Evolutionary conservation across 1,140 invertebrate species (phyloP), one percentile per base, ranked within the genome.

Genomic region (Drosophila tropicalis): DNA sequence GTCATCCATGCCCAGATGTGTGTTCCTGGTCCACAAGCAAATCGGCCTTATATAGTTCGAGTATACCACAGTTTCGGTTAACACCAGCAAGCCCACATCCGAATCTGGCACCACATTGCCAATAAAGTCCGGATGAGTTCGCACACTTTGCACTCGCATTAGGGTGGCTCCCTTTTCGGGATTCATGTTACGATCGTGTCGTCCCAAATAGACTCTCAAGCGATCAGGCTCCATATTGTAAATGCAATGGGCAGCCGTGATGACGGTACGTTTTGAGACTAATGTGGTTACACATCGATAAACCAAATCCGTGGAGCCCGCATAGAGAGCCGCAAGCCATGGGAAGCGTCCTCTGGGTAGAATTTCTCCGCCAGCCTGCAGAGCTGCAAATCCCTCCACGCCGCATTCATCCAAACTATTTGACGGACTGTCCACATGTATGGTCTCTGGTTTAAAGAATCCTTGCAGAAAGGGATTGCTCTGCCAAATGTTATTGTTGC

Each of bases 241-340:
- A 17, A 90, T 47, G 36, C 91, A 92, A 60, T 91, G 90, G 2
- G 78, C 91, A 13, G 90, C 91, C 12, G 83, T 86, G 9, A 90
- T 70, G 5, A 90, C 77, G 0, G 84, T 82, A 13, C 79, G 75
- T 0, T 65, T 44, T 0, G 87, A 90, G 5, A 90, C 61, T 25
- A 90, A 13, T 0, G 84, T 78, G 0, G 78, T 67, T 10, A 86
- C 84, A 47, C 87, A 90, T n/a, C 68, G 79, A 39, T 81, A 79
- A 17, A 25, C 39, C 54, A 86, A 40, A 15, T 76, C 62, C 12
- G 61, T 58, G 13, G n/a, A 62, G 47, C 76, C 73, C 0, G 62
- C 51, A 75, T 94, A 95, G 41, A 96, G 93, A 1, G 94, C 94
- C 0, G 94, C 94, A 61, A 95, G 91, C 95, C 95, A 96, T 0